phyloP scores from a whole-genome alignment of 2,113 vertebrate genomes.

The Galeopterus variegatus region DNA sequence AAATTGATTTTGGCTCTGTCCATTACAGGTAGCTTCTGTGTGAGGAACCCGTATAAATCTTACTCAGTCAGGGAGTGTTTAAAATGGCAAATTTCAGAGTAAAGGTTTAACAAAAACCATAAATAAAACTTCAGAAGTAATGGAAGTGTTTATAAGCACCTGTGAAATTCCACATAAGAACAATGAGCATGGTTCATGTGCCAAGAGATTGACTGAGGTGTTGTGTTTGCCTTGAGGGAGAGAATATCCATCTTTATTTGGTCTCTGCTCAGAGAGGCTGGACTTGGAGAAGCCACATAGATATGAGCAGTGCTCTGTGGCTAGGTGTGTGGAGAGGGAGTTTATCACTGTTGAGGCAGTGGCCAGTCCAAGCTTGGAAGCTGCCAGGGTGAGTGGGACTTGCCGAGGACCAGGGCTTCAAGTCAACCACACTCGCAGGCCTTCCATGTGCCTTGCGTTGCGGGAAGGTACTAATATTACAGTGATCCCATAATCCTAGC shows the following conservation, averaged over 20 bases:
- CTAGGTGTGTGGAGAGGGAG: slow-evolving; percentile 8
- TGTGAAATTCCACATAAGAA: slow-evolving; percentile 72
- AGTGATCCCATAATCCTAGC: accelerated
- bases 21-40: slow-evolving; percentile 76
- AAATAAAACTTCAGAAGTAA: slow-evolving; percentile 86
- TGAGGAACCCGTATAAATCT: slow-evolving; percentile 75
- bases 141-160: slow-evolving; percentile 84
- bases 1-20: slow-evolving; percentile 72
- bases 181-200: slow-evolving; percentile 72
- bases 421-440: background rate
- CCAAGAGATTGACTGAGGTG: slow-evolving; percentile 73
- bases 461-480: background rate
- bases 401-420: background rate
- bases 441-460: accelerated
- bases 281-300: background rate
- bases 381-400: background rate
- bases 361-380: background rate
- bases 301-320: background rate
- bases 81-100: slow-evolving; percentile 82
- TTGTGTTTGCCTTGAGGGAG: slow-evolving; percentile 74
- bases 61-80: slow-evolving; percentile 81
- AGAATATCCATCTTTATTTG: slow-evolving; percentile 87
- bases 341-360: slow-evolving; percentile 72
- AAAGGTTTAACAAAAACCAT: slow-evolving; percentile 84
- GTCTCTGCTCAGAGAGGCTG: slow-evolving; percentile 61